phyloP scores from a whole-genome alignment of 2,888 invertebrate species.

The Polia nebulosa region DNA sequence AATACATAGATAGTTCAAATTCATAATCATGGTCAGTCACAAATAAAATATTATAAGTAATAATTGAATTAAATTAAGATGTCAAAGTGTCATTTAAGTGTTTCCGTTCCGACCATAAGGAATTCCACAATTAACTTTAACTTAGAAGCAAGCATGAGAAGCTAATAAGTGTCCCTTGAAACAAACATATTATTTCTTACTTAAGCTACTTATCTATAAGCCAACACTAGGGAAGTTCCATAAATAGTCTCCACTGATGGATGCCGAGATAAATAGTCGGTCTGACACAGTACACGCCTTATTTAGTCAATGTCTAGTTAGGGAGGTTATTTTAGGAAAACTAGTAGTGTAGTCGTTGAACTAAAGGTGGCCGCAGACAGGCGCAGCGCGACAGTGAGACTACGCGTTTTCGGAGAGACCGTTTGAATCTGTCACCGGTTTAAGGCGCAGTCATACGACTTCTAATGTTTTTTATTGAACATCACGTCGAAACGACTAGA shows the following conservation, averaged over 20 bases:
- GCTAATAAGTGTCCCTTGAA: constrained; percentile 3
- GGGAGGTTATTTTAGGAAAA: constrained; percentile 63
- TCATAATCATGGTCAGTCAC: too few species aligned
- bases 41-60: too few species aligned
- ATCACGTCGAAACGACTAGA: too few species aligned
- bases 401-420: neutral
- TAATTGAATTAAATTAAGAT: too few species aligned
- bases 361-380: constrained; percentile 13
- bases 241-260: constrained; percentile 63
- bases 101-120: too few species aligned
- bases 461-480: too few species aligned
- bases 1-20: too few species aligned
- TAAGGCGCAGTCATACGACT: too few species aligned
- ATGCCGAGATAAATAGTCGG: constrained; percentile 60
- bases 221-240: constrained; percentile 36
- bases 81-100: too few species aligned
- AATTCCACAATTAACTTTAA: too few species aligned
- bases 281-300: constrained; percentile 53
- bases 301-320: constrained; percentile 58
- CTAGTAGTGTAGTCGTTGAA: constrained; percentile 33
- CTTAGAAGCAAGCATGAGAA: too few species aligned
- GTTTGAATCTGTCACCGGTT: neutral
- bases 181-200: neutral
- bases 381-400: neutral
- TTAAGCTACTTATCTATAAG: constrained; percentile 7